Percentiles rank a stretch among this genome's conserved stretches.
Evolutionary conservation across 2,797 vertebrate genomes (phyloP).

Genomic region (Manis crassicaudata): DNA sequence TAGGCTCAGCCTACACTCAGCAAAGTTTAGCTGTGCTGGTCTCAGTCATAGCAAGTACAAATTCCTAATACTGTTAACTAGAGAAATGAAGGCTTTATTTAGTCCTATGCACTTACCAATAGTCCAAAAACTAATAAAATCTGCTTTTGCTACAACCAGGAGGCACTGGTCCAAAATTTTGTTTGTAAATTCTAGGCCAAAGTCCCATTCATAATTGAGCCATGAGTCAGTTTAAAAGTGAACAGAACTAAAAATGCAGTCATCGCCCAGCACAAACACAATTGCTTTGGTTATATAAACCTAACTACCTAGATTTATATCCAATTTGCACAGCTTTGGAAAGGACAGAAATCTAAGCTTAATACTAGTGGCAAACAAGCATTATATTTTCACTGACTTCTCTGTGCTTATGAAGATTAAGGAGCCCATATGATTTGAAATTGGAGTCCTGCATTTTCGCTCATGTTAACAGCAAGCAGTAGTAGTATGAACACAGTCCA

Average conservation of each 20-base stretch:
- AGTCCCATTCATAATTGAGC: slow-evolving; percentile 43
- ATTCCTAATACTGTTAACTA: slow-evolving; percentile 15
- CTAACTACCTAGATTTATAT: slow-evolving; percentile 24
- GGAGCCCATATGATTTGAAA: slow-evolving; percentile 33
- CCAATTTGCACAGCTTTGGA: slow-evolving; percentile 38
- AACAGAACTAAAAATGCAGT: slow-evolving; percentile 25
- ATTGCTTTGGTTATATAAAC: neutral
- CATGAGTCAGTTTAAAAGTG: slow-evolving; percentile 53
- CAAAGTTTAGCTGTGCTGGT: neutral
- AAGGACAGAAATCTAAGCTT: slow-evolving; percentile 39
- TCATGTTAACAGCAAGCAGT: neutral
- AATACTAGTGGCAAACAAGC: neutral
- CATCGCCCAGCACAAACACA: neutral
- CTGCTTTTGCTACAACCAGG: slow-evolving; percentile 19
- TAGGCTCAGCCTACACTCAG: neutral
- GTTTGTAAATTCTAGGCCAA: slow-evolving; percentile 44
- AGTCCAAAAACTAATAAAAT: slow-evolving; percentile 30
- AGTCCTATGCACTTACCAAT: neutral
- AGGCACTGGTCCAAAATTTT: slow-evolving; percentile 9
- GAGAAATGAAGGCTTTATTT: slow-evolving; percentile 23
- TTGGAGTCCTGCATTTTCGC: neutral
- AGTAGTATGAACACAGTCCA: neutral
- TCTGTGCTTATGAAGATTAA: slow-evolving; percentile 62
- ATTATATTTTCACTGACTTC: slow-evolving; percentile 56
- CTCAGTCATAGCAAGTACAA: neutral